Evolutionary conservation across 2,888 invertebrate genomes (phyloP), one percentile per base, ranked within the genome.

Genomic region (Poecilus cupreus): DNA sequence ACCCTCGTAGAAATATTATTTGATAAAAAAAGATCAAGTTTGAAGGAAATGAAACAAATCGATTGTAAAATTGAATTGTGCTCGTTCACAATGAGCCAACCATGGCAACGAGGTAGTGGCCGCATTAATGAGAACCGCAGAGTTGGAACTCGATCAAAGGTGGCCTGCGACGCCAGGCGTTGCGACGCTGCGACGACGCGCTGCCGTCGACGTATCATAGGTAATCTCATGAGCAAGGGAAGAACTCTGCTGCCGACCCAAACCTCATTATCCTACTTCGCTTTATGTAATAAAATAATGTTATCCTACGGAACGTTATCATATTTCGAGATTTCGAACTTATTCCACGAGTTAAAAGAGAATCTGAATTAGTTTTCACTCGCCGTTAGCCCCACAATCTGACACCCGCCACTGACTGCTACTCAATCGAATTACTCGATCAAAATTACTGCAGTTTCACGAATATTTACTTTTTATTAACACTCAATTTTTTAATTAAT

Each of bases 41-140:
- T 64, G 68, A 26, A 64, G 82, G 82, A 82, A 82, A 82, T 79
- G 82, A 80, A 80, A 79, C 72, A 80, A 82, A 82, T 82, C 82
- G 79, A 79, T 74, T 68, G 79, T 82, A 37, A 82, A 82, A 82
- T 82, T 79, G 78, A 78, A 82, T 82, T 80, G 79, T 68, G 54
- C 77, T 54, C 46, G 46, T 26, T 39, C 68, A 64, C 81, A 81
- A 81, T 68, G 68, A 76, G 26, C 64, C 54, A 74, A 39, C 26
- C n/a, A n/a, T n/a, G n/a, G 39, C 26, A 72, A 72, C 80, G 81
- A 24, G 60, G 18, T 68, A 77, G 64, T 70, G 77, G 81, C 20
- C 76, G 68, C 68, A 77, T 82, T 82, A 82, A 82, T 82, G 81
- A 82, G 74, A 49, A 20, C n/a, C 20, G 49, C 24, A 26, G 78